Evolutionary conservation across 2,113 vertebrate genomes (phyloP).

Genomic region (Peromyscus californicus): DNA sequence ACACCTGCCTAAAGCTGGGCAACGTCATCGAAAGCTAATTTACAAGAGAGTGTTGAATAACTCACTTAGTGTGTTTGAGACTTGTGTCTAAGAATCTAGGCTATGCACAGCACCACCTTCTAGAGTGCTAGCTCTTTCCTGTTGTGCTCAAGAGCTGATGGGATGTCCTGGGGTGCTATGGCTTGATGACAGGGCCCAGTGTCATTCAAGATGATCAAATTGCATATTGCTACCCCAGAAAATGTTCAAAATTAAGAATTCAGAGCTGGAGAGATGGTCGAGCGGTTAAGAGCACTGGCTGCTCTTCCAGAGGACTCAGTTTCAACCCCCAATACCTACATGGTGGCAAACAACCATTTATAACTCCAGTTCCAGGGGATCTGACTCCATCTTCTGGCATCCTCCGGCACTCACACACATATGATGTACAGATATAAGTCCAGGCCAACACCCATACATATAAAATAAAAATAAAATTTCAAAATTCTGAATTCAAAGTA

Average conservation of each 20-base stretch:
- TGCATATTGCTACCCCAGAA: not conserved
- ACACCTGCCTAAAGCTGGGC: not conserved
- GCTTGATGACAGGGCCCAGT: not conserved
- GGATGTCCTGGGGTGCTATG: not conserved
- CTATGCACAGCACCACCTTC: rapidly evolving
- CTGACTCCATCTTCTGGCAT: not conserved
- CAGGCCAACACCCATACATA: not conserved
- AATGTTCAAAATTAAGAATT: not conserved
- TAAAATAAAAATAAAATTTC: not conserved
- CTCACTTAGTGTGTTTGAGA: not conserved
- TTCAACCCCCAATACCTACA: not conserved
- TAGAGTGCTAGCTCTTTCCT: not conserved
- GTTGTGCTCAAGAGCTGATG: not conserved
- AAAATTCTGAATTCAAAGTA: not conserved
- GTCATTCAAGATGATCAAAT: not conserved
- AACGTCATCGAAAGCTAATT: not conserved
- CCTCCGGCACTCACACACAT: not conserved
- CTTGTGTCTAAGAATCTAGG: not conserved
- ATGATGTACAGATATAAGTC: too few species aligned
- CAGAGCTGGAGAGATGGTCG: not conserved
- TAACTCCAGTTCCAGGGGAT: not conserved
- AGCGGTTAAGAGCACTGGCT: not conserved
- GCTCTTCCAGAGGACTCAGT: not conserved
- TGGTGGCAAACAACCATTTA: not conserved
- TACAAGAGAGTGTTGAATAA: not conserved